Evolutionary conservation across 2,113 vertebrate genomes (phyloP), one percentile per base, ranked within the genome.

Genomic region (Mesembrinibis cayennensis): DNA sequence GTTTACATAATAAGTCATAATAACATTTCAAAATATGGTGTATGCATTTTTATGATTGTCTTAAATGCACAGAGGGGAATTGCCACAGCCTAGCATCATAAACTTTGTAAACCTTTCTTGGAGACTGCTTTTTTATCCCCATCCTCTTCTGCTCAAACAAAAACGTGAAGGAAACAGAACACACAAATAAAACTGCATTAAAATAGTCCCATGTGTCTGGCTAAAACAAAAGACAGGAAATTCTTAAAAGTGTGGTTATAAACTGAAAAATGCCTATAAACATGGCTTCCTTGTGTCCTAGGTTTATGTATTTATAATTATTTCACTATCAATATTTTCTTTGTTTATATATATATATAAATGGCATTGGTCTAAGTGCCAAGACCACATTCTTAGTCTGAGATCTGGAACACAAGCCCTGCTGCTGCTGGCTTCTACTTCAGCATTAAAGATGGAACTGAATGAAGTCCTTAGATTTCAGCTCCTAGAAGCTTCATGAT

Each of bases 171-270:
- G 91, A 97, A 97, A 95, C 93, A 87, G 87, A 97, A 70, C 77
- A 53, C 61, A 95, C 89, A 95, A 95, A 96, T 96, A 96, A 95
- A 95, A 91, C 5, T 12, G 62, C 45, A 66, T 91, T 94, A 87
- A 93, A 97, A 85, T 87, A 89, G 87, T 91, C 81, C 87, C 89
- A 62, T 44, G 77, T 79, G 81, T 62, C 93, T 87, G 58, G 42
- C 73, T 93, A 76, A 96, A 95, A 97, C 81, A 93, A 91, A 94
- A 96, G 91, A 80, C 73, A 97, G 96, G 91, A 97, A 94, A 93
- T 94, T 94, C 89, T 95, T 85, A 42, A 79, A 93, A 95, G 30
- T 61, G 49, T 27, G 27, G 86, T 89, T 93, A 50, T 94, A 95
- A 95, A 94, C 53, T 82, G 49, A 80, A 85, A 96, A 91, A 95